Evolutionary conservation across 35 echinoderm and acorn worm genomes (phyloP).

Genomic region (Ptychodera flava): DNA sequence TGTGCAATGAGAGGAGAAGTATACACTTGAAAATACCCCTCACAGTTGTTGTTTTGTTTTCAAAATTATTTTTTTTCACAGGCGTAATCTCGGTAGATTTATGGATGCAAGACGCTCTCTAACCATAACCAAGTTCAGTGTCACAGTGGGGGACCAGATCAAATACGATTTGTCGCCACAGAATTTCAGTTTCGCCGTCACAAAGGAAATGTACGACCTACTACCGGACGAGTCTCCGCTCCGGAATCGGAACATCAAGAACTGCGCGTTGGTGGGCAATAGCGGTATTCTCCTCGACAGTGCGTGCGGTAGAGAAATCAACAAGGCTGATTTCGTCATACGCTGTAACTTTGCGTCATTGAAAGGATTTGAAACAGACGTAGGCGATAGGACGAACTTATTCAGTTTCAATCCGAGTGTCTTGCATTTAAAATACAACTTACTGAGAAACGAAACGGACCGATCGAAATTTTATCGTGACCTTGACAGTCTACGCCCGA

Average conservation of each 20-base stretch:
- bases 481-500: conserved; percentile 53
- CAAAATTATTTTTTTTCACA: not conserved
- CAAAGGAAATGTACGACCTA: conserved; percentile 26
- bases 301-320: not conserved
- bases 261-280: not conserved
- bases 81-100: not conserved
- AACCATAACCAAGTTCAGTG: not conserved
- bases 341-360: not conserved
- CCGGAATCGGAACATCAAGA: conserved; percentile 39
- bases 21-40: too few relatives aligned
- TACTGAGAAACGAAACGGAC: conserved; percentile 41
- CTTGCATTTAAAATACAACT: conserved; percentile 52
- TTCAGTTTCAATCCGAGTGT: conserved; percentile 97
- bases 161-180: not conserved
- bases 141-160: not conserved
- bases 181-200: not conserved
- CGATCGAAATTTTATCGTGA: conserved; percentile 39
- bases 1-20: too few relatives aligned
- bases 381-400: conserved; percentile 66
- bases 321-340: not conserved
- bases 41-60: too few relatives aligned
- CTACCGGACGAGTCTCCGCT: conserved; percentile 70
- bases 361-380: conserved; percentile 70
- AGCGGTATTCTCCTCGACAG: not conserved
- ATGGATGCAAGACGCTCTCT: not conserved